phyloP scores from a whole-genome alignment of 2,888 invertebrate genomes.

The Andrena bucephala region DNA sequence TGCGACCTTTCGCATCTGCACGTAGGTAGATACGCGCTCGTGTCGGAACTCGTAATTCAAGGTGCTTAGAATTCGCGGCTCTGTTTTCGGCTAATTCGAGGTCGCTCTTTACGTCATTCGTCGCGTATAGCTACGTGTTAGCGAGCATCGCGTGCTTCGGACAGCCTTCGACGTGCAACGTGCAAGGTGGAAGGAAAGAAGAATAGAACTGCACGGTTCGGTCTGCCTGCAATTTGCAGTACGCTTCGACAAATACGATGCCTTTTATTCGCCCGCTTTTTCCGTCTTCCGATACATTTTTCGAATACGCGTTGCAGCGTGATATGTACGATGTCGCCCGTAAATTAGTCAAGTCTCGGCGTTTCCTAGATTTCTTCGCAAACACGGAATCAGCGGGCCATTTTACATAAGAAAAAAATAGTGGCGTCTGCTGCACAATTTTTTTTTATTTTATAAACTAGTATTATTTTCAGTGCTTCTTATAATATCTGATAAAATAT shows the following conservation, averaged over 20 bases:
- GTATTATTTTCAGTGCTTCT: too few relatives aligned
- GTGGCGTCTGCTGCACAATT: too few relatives aligned
- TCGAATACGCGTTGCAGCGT: neutral
- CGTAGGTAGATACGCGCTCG: constrained; percentile 35
- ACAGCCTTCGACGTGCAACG: constrained; percentile 13
- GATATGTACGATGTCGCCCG: neutral
- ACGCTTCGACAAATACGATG: neutral
- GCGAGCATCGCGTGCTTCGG: constrained; percentile 24
- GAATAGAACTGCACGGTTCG: neutral
- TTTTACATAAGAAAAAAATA: too few relatives aligned
- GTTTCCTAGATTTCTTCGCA: neutral
- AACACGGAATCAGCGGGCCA: too few relatives aligned
- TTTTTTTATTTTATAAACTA: too few relatives aligned
- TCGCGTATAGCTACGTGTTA: neutral
- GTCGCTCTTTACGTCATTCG: constrained; percentile 59
- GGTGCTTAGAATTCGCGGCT: constrained; percentile 38
- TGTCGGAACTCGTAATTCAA: constrained; percentile 57
- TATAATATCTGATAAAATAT: too few relatives aligned
- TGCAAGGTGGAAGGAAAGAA: neutral
- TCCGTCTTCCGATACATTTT: neutral
- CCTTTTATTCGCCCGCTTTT: neutral
- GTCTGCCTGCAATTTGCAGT: neutral
- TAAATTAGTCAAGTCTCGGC: constrained; percentile 33
- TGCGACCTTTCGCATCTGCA: constrained; percentile 61
- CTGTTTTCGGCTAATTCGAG: constrained; percentile 48